Conservation (phyloP, 2,888 invertebrate species). For the Dasypogon diadema region DNA sequence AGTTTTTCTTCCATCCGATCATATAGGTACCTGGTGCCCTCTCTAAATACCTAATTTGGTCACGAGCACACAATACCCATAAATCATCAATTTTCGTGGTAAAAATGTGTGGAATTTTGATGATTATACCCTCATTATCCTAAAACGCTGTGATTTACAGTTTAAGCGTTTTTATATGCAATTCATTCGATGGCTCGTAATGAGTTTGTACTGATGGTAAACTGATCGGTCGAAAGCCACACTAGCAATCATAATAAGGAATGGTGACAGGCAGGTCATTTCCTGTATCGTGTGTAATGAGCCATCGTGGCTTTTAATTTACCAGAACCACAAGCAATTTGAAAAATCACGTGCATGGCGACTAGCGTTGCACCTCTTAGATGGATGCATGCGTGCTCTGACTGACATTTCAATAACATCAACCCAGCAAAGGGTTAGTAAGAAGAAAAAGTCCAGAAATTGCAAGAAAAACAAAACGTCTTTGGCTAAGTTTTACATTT, state of each 20-base stretch:
- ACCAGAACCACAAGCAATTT: background rate
- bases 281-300: background rate
- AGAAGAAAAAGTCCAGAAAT: background rate
- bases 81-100: conserved; percentile 19
- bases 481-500: background rate
- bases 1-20: no score
- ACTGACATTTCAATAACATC: conserved; percentile 10
- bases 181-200: background rate
- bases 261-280: background rate
- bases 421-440: background rate
- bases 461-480: background rate
- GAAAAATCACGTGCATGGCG: background rate
- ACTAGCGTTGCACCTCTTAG: background rate
- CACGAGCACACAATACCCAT: conserved; percentile 11
- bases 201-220: no score
- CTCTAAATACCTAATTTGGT: conserved; percentile 1
- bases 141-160: conserved; percentile 14
- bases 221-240: no score
- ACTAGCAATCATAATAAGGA: no score
- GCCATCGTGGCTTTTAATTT: background rate
- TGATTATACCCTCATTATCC: conserved; percentile 19
- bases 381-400: background rate
- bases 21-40: no score
- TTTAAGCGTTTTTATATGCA: background rate
- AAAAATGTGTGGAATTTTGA: conserved; percentile 15